Percentiles rank a stretch among this genome's conserved stretches.
phyloP scores from a whole-genome alignment of 2,113 vertebrate genomes.

The Plotosus lineatus region DNA sequence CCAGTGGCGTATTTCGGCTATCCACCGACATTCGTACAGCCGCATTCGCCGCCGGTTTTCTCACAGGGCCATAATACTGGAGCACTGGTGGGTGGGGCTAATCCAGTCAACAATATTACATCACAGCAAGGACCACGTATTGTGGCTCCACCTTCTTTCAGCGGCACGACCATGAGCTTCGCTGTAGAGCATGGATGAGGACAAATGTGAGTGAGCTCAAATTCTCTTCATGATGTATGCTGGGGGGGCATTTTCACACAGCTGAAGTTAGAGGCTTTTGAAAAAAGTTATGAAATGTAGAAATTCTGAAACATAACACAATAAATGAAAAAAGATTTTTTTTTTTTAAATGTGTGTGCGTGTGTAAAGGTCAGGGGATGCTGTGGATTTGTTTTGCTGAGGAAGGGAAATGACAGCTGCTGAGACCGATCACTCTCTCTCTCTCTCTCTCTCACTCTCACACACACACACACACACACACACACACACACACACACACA shows the following conservation, averaged over 20 bases:
- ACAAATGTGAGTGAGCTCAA: constrained; percentile 52
- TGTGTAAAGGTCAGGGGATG: constrained; percentile 73
- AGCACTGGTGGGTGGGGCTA: constrained; percentile 71
- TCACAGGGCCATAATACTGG: constrained; percentile 48
- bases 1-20: constrained; percentile 87
- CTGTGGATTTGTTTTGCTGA: constrained; percentile 81
- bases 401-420: constrained; percentile 78
- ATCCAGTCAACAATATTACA: constrained; percentile 89
- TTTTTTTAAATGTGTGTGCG: constrained; percentile 11
- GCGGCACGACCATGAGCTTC: constrained; percentile 96
- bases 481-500: background rate
- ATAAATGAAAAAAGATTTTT: too few species aligned
- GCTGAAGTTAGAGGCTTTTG: too few species aligned
- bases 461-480: background rate
- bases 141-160: constrained; percentile 90
- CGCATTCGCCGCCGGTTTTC: constrained; percentile 65
- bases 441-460: background rate
- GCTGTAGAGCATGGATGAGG: constrained; percentile 95
- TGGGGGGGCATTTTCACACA: background rate
- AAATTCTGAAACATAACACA: background rate
- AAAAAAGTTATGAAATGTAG: too few species aligned
- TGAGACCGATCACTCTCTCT: constrained; percentile 65
- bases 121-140: constrained; percentile 89
- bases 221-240: background rate
- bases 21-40: constrained; percentile 78